These are phyloP conservation scores for Seira musarum DNA, from an alignment of 2,888 invertebrate genomes.

Conservation along the genomic window DNA sequence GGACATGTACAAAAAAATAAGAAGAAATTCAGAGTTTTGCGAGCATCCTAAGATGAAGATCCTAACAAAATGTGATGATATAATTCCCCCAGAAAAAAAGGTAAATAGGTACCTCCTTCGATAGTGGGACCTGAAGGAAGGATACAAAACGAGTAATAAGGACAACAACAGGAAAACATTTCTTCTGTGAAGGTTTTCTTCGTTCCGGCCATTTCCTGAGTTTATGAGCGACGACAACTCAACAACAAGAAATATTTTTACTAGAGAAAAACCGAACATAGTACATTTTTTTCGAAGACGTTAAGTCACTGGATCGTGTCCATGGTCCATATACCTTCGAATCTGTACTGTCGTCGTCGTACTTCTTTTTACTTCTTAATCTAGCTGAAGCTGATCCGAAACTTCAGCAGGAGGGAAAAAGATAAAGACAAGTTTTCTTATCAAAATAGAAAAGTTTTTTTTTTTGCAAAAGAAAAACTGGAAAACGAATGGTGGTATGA, in stretches of 20 bases:
- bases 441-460: not conserved
- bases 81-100: too few relatives aligned
- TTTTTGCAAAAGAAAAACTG: slow-evolving; percentile 1
- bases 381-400: not conserved
- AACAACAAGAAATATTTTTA: not conserved
- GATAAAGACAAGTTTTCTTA: not conserved
- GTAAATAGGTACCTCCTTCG: too few relatives aligned
- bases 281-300: not conserved
- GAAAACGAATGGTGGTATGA: not conserved
- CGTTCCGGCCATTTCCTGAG: slow-evolving; percentile 15
- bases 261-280: not conserved
- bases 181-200: slow-evolving; percentile 11
- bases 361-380: not conserved
- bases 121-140: too few relatives aligned
- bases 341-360: not conserved
- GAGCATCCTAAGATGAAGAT: too few relatives aligned
- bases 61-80: slow-evolving; percentile 7
- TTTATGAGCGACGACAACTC: slow-evolving; percentile 12
- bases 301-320: not conserved
- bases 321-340: not conserved
- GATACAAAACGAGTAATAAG: not conserved
- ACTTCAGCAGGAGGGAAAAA: not conserved
- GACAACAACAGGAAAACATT: slow-evolving; percentile 15
- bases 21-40: too few relatives aligned
- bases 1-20: slow-evolving; percentile 11